phyloP scores from a whole-genome alignment of 2,888 invertebrate species.

The Criorhina ranunculi region DNA sequence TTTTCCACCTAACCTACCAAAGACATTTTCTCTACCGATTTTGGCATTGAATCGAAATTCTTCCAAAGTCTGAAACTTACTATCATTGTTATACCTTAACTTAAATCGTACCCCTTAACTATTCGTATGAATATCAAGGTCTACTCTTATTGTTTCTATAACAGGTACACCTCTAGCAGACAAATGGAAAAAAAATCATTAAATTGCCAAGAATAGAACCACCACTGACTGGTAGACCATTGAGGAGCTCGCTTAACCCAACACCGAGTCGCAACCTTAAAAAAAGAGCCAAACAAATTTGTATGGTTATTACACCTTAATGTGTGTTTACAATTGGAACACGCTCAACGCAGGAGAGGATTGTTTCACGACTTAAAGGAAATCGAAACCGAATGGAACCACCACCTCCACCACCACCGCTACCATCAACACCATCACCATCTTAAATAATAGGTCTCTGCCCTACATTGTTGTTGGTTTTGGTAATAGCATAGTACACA shows the following conservation, averaged over 20 bases:
- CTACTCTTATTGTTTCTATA: no score
- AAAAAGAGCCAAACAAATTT: conserved; percentile 77
- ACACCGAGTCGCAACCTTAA: conserved; percentile 64
- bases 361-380: conserved; percentile 23
- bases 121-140: no score
- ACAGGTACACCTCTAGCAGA: neutral
- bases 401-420: conserved; percentile 1
- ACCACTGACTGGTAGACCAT: conserved; percentile 17
- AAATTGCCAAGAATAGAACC: conserved; percentile 55
- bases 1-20: no score
- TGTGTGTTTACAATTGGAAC: conserved; percentile 77
- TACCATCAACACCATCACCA: neutral
- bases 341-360: conserved; percentile 19
- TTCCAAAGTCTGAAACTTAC: no score
- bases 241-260: conserved; percentile 42
- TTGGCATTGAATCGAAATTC: no score
- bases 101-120: no score
- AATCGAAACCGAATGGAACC: conserved; percentile 47
- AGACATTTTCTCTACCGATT: no score
- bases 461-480: conserved; percentile 59
- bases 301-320: conserved; percentile 77
- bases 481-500: conserved; percentile 52
- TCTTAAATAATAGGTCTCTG: conserved; percentile 55
- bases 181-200: conserved; percentile 16
- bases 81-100: no score